Percentiles rank a stretch among this genome's conserved stretches.
These are phyloP conservation scores for Peucedramus taeniatus DNA, from an alignment of 2,113 vertebrate genomes.

Conservation along the genomic window DNA sequence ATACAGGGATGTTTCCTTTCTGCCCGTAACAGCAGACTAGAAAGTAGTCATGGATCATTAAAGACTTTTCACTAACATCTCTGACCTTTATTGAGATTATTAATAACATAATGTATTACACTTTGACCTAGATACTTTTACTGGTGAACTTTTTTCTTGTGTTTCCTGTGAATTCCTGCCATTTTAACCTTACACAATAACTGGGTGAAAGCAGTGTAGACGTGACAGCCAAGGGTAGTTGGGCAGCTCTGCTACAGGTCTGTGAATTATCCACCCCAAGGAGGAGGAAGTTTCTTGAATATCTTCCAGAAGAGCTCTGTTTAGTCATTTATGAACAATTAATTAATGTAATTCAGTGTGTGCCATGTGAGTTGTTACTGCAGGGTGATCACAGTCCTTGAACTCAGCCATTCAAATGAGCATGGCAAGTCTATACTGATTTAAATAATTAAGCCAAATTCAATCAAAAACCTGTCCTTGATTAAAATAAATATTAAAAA, in stretches of 20 bases:
- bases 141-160: not conserved
- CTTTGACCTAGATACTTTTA: not conserved
- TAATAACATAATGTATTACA: not conserved
- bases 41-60: not conserved
- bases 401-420: not conserved
- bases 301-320: not conserved
- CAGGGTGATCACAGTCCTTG: not conserved
- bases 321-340: not conserved
- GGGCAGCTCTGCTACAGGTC: not conserved
- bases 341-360: not conserved
- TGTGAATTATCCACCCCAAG: not conserved
- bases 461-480: not conserved
- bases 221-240: not conserved
- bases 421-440: rapidly evolving
- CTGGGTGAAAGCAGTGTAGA: not conserved
- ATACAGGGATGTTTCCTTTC: not conserved
- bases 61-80: not conserved
- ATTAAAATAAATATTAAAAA: not conserved
- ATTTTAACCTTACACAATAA: not conserved
- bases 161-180: not conserved
- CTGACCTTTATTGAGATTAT: not conserved
- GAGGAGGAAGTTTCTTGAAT: not conserved
- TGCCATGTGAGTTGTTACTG: not conserved
- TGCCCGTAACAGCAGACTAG: not conserved
- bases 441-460: not conserved